Evolutionary conservation across 2,797 vertebrate genomes (phyloP).

Genomic region (Pipistrellus pygmaeus): DNA sequence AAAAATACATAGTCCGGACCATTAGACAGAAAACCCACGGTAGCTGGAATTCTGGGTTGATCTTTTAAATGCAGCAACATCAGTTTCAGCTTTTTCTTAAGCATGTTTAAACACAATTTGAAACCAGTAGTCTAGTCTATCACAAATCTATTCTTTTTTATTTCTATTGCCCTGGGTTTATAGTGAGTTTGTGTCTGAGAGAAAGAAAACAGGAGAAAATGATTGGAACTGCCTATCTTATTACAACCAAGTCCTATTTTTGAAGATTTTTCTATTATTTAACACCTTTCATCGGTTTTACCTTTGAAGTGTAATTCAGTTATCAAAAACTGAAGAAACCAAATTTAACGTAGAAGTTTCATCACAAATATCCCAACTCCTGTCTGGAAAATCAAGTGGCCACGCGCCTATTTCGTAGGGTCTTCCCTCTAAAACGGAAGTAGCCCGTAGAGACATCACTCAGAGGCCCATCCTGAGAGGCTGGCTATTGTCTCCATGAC

Average conservation of each 20-base stretch:
- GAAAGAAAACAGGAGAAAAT: constrained; percentile 58
- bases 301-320: constrained; percentile 60
- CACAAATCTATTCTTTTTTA: not conserved
- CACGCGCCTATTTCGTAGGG: not conserved
- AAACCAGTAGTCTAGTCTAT: not conserved
- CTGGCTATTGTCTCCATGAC: not conserved
- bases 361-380: not conserved
- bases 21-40: not conserved
- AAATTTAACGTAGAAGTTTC: constrained; percentile 24
- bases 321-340: constrained; percentile 55
- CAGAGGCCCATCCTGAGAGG: not conserved
- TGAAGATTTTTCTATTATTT: constrained; percentile 73
- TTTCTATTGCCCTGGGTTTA: constrained; percentile 47
- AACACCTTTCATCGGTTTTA: constrained; percentile 73
- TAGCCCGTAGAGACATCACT: not conserved
- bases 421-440: not conserved
- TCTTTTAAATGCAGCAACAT: constrained; percentile 17
- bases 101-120: not conserved
- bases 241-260: constrained; percentile 47
- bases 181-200: constrained; percentile 42
- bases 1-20: not conserved
- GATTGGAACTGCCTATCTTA: constrained; percentile 64
- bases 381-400: not conserved
- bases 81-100: constrained; percentile 42
- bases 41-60: not conserved